Base-by-base conservation (phyloP, 2,888 invertebrate species). In the Rhamnusium bicolor region DNA sequence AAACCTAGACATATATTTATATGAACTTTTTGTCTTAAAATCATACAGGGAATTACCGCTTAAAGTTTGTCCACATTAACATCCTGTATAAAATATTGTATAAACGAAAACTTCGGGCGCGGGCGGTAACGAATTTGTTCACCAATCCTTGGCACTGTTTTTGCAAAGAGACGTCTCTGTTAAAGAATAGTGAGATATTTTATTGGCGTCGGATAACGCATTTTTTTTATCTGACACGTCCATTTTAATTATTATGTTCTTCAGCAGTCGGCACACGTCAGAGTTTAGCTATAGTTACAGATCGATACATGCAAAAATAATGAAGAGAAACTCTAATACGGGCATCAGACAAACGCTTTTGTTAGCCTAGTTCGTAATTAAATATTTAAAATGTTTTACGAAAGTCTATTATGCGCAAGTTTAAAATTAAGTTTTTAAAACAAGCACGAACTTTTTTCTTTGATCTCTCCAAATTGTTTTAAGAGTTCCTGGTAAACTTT, bases 311-410 rank as follows among this genome's bases (percentile, higher is more conserved):
- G 53, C 54, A 56, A 27, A 14, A 56, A 27, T 56, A 56, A 56
- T 29, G 32, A 32, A 58, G 12, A 8, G 18, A 18, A 29, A 12
- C 32, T 16, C 58, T 27, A 29, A 58, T 8, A 16, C 19, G 49
- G 16, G 12, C 58, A 14, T 32, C 58, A 18, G 58, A 58, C 58
- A 32, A 61, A 46, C 46, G 67, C 32, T 46, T 67, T 54, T 67
- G 67, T 67, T 61, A 67, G 66, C 56, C 24, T 46, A 67, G 56
- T 49, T 46, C 60, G 18, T 71, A 66, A 71, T 71, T 60, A 60
- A 71, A 71, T 71, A 71, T 71, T 71, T 66, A 66, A 71, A 66
- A 66, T 71, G 65, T 60, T 66, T 71, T 53, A 65, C 51, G 71
- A 65, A 66, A 71, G 71, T 71, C 66, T 63, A 71, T 71, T 66